These are phyloP conservation scores for Lydus trimaculatus DNA, from an alignment of 2,888 invertebrate species.

Conservation along the genomic window DNA sequence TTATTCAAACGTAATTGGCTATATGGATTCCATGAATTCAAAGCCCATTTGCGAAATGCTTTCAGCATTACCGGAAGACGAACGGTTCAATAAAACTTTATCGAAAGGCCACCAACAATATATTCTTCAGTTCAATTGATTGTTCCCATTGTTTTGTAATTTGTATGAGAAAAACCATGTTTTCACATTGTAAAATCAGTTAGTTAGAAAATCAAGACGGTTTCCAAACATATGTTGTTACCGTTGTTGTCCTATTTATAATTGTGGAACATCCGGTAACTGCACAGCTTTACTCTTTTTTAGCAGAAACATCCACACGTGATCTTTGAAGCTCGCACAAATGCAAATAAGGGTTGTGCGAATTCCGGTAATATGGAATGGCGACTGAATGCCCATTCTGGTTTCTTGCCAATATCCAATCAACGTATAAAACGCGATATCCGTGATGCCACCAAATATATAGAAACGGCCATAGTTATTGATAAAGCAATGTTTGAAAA, in stretches of 20 bases:
- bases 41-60: conserved; percentile 26
- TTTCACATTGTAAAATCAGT: neutral
- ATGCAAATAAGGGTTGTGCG: conserved; percentile 91
- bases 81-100: conserved; percentile 17
- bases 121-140: neutral
- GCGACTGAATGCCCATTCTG: conserved; percentile 64
- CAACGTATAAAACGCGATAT: conserved; percentile 73
- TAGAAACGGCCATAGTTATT: conserved; percentile 94
- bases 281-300: conserved; percentile 67
- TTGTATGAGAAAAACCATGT: neutral
- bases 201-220: too few relatives aligned
- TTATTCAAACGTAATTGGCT: conserved; percentile 29
- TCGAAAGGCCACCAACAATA: neutral
- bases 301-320: conserved; percentile 98
- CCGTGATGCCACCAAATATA: conserved; percentile 90
- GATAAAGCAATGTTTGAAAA: conserved; percentile 97
- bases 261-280: conserved; percentile 48
- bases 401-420: conserved; percentile 56
- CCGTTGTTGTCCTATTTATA: too few relatives aligned
- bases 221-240: too few relatives aligned
- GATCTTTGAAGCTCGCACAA: conserved; percentile 93
- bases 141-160: neutral
- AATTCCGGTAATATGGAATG: conserved; percentile 80
- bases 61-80: conserved; percentile 19
- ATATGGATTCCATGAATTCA: conserved; percentile 15